A percentile compares a stretch with the other conserved stretches of the same genome.
These are phyloP conservation scores for Etheostoma nigrum DNA, from an alignment of 2,797 vertebrate genomes.

Conservation along the genomic window DNA sequence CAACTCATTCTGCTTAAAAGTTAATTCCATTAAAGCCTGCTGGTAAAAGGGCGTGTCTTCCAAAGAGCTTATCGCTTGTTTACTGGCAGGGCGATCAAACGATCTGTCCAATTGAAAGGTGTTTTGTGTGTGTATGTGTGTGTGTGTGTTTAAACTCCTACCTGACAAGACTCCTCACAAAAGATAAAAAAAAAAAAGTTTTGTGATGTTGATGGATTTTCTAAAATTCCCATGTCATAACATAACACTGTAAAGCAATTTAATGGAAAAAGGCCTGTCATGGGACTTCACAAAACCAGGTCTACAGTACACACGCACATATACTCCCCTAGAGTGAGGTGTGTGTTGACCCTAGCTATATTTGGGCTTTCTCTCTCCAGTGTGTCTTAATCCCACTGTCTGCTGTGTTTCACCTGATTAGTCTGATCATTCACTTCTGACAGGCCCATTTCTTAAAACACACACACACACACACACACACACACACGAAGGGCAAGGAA, in stretches of 20 bases:
- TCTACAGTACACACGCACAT: slow-evolving; percentile 22
- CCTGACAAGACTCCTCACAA: slow-evolving; percentile 27
- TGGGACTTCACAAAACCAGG: slow-evolving; percentile 44
- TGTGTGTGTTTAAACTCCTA: background rate
- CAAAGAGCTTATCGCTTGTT: slow-evolving; percentile 40
- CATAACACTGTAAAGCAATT: slow-evolving; percentile 38
- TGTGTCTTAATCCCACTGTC: slow-evolving; percentile 75
- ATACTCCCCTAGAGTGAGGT: slow-evolving; percentile 24
- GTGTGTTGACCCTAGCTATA: slow-evolving; percentile 61
- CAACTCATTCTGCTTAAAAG: slow-evolving; percentile 57
- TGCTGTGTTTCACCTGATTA: slow-evolving; percentile 75
- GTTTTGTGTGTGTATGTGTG: background rate
- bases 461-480: slow-evolving; percentile 32
- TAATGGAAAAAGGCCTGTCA: slow-evolving; percentile 36
- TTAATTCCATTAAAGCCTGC: slow-evolving; percentile 59
- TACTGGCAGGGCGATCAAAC: slow-evolving; percentile 20
- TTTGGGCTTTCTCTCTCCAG: slow-evolving; percentile 63
- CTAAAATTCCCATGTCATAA: slow-evolving; percentile 27
- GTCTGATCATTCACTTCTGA: slow-evolving; percentile 81
- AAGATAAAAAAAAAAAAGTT: slow-evolving; percentile 23
- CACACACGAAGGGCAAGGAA: slow-evolving; percentile 49
- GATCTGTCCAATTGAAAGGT: slow-evolving; percentile 10
- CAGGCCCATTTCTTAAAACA: slow-evolving; percentile 58
- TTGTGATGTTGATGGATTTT: slow-evolving; percentile 33
- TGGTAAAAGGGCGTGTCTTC: slow-evolving; percentile 51